A percentile compares a stretch with the other conserved stretches of the same genome.
Conservation (phyloP, 1,140 invertebrate species). For the Solenopsis invicta region DNA sequence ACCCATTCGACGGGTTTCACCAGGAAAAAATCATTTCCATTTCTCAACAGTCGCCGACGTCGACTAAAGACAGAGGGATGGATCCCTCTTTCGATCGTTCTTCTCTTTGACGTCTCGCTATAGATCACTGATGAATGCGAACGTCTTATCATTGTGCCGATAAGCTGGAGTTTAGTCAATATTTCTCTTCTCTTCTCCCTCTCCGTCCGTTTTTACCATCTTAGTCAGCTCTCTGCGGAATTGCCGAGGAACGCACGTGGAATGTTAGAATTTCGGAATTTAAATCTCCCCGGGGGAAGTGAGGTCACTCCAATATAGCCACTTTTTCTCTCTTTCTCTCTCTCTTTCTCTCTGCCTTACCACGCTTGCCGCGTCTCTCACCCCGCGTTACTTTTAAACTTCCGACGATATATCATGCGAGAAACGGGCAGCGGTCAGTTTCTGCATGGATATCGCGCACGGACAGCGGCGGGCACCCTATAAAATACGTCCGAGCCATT, state of each 20-base stretch:
- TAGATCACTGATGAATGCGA: conserved; percentile 43
- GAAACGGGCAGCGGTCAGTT: conserved; percentile 84
- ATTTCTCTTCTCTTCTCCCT: conserved; percentile 38
- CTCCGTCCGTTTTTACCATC: neutral
- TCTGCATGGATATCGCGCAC: conserved; percentile 78
- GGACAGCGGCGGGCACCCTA: conserved; percentile 79
- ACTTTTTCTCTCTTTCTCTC: conserved; percentile 37
- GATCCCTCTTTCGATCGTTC: conserved; percentile 58
- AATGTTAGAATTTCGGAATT: conserved; percentile 77
- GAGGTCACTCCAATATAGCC: conserved; percentile 55
- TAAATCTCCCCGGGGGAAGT: conserved; percentile 78
- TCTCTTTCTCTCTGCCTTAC: conserved; percentile 22
- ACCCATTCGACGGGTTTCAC: neutral
- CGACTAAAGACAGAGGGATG: conserved; percentile 20
- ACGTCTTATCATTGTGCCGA: conserved; percentile 72
- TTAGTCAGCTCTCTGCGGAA: conserved; percentile 47
- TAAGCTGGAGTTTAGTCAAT: conserved; percentile 68
- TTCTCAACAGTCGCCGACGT: conserved; percentile 21
- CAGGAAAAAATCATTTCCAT: conserved; percentile 54
- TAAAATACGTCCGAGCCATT: conserved; percentile 87
- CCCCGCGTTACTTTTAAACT: conserved; percentile 85
- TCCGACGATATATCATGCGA: conserved; percentile 84
- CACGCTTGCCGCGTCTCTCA: conserved; percentile 42
- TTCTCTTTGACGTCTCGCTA: conserved; percentile 60
- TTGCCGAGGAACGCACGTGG: conserved; percentile 57